Evolutionary conservation across 2,797 vertebrate genomes (phyloP).

Genomic region (Hipposideros larvatus): DNA sequence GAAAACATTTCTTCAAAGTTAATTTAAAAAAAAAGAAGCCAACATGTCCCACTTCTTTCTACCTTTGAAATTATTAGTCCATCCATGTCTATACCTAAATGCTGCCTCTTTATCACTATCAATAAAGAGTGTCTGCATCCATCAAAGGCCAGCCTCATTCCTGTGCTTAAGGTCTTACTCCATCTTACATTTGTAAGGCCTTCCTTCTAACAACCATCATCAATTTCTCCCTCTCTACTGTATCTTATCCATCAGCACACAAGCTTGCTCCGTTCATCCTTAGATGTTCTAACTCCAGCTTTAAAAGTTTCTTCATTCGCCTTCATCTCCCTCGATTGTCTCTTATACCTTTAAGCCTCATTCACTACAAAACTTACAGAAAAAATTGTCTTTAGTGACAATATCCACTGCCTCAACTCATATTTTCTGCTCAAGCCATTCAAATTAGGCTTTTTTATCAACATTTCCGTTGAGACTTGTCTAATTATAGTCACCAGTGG

Average conservation of each 20-base stretch:
- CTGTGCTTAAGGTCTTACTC: not conserved
- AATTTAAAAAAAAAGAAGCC: not conserved
- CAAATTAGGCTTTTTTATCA: not conserved
- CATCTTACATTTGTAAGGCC: not conserved
- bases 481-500: not conserved
- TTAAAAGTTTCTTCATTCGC: not conserved
- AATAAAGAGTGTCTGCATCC: not conserved
- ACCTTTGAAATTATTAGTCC: not conserved
- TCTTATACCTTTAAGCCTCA: not conserved
- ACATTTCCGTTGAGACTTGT: not conserved
- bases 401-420: not conserved
- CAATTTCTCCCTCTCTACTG: not conserved
- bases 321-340: not conserved
- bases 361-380: not conserved
- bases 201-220: not conserved
- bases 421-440: not conserved
- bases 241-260: not conserved
- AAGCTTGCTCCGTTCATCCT: not conserved
- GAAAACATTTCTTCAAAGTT: slow-evolving; percentile 6
- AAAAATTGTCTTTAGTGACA: not conserved
- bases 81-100: not conserved
- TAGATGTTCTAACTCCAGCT: not conserved
- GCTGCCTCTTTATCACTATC: not conserved
- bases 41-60: not conserved
- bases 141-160: not conserved